A percentile compares a stretch with the other conserved stretches of the same genome.
phyloP scores from a whole-genome alignment of 2,113 vertebrate genomes.

The Carassius carassius region DNA sequence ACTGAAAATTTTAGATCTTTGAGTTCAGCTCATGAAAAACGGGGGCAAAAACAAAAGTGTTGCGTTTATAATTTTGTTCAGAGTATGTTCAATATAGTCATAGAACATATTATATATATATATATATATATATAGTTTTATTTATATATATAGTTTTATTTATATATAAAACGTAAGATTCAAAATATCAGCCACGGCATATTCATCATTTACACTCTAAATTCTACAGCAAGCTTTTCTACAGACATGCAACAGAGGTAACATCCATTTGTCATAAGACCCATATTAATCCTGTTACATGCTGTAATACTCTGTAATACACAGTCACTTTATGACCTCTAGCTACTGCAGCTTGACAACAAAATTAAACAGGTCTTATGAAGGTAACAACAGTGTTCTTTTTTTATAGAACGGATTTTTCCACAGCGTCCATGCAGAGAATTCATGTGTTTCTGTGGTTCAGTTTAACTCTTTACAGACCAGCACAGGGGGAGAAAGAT shows the following conservation, averaged over 20 bases:
- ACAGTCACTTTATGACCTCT: not conserved
- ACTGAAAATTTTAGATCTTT: no score
- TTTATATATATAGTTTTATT: no score
- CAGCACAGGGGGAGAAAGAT: slow-evolving; percentile 73
- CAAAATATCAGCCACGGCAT: not conserved
- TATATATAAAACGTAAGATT: not conserved
- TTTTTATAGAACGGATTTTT: slow-evolving; percentile 22
- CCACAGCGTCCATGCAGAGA: slow-evolving; percentile 63
- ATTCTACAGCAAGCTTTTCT: slow-evolving; percentile 44
- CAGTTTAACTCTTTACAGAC: slow-evolving; percentile 59
- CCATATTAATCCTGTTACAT: slow-evolving; percentile 38
- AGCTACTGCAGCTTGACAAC: slow-evolving; percentile 39
- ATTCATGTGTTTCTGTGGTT: slow-evolving; percentile 32
- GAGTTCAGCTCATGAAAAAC: no score
- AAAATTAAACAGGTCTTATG: slow-evolving; percentile 52
- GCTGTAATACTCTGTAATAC: slow-evolving; percentile 16
- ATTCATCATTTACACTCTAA: not conserved
- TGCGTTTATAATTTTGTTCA: no score
- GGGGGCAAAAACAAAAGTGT: no score
- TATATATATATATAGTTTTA: no score
- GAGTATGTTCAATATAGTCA: not conserved
- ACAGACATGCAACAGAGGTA: slow-evolving; percentile 47
- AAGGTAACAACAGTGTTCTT: slow-evolving; percentile 19
- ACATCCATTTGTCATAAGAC: slow-evolving; percentile 49
- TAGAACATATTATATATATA: not conserved